Evolutionary conservation across 2,113 vertebrate species (phyloP), one percentile per base, ranked within the genome.

Genomic region (Mustelus asterias): DNA sequence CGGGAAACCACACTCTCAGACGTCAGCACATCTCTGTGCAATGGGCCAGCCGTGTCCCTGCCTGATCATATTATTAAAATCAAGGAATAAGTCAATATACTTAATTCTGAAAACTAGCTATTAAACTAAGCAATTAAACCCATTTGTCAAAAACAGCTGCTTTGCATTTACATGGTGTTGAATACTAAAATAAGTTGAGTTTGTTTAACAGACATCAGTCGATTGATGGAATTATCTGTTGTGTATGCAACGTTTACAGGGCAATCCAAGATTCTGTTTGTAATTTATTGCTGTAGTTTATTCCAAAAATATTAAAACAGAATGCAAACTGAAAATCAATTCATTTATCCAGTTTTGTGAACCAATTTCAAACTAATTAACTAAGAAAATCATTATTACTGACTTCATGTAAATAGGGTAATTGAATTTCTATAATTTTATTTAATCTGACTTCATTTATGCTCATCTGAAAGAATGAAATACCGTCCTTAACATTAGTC

Each of bases 391-490:
- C 33, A 67, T 13, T 41, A 83, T 33, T 89, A 65, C n/a, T 93
- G 89, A 93, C 89, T 65, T 63, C 89, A 65, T 67, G 33, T n/a
- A 93, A 93, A 65, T 65, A 65, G 89, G 37, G 89, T 33, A 58
- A 37, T 37, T 44, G 33, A 63, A 93, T 33, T 63, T 93, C 33
- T 90, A 63, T 65, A 37, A 8, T 20, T 63, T n/a, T 65, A 93
- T 65, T 65, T 37, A 65, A 9, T 93, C 60, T 22, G 5, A 93
- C n/a, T 93, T 93, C 60, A 67, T 65, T 93, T 93, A 93, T 93
- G n/a, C 60, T 93, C 29, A 60, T 41, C 80, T 83, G 88, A 89
- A n/a, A 92, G 33, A 93, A 65, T 37, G 89, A 63, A 93, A 37
- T 93, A 37, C 33, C n/a, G 63, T 29, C 60, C 18, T 93, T 67